Percentiles rank a stretch among this genome's conserved stretches.
These are phyloP conservation scores for Rynchops niger DNA, from an alignment of 2,113 vertebrate genomes.

Conservation along the genomic window DNA sequence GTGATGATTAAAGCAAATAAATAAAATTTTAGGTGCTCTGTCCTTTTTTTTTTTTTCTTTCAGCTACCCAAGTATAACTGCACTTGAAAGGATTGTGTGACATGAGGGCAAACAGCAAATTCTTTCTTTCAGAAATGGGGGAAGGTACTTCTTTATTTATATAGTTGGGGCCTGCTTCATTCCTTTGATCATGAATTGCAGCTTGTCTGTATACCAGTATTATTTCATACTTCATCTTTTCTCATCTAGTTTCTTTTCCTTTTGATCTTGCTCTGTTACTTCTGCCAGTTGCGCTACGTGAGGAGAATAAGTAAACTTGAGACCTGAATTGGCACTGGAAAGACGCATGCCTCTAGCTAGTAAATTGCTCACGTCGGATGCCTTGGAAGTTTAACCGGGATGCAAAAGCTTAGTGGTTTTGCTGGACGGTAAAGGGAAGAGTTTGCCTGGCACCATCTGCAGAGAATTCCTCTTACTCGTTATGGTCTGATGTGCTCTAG, in stretches of 20 bases:
- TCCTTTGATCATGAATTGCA: conserved; percentile 58
- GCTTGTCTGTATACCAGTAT: conserved; percentile 25
- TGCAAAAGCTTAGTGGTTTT: background rate
- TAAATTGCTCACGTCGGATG: background rate
- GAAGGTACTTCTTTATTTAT: conserved; percentile 27
- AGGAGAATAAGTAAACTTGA: conserved; percentile 22
- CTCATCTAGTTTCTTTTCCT: conserved; percentile 24
- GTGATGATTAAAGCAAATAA: background rate
- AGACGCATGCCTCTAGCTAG: background rate
- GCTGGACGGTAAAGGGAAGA: background rate
- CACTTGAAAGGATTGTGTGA: background rate
- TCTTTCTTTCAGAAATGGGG: background rate
- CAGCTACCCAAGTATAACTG: background rate
- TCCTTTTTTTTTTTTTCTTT: background rate
- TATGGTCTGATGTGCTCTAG: background rate
- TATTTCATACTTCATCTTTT: conserved; percentile 49
- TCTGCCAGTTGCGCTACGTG: conserved; percentile 33
- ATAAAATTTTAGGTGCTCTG: background rate
- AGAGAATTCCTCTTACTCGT: background rate
- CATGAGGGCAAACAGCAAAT: background rate
- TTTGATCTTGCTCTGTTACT: conserved; percentile 57
- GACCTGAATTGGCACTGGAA: background rate
- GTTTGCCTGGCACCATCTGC: background rate
- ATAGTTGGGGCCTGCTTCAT: background rate
- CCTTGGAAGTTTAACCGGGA: background rate